These are phyloP conservation scores for Tamias sibiricus DNA, from an alignment of 2,113 vertebrate genomes.

Conservation along the genomic window DNA sequence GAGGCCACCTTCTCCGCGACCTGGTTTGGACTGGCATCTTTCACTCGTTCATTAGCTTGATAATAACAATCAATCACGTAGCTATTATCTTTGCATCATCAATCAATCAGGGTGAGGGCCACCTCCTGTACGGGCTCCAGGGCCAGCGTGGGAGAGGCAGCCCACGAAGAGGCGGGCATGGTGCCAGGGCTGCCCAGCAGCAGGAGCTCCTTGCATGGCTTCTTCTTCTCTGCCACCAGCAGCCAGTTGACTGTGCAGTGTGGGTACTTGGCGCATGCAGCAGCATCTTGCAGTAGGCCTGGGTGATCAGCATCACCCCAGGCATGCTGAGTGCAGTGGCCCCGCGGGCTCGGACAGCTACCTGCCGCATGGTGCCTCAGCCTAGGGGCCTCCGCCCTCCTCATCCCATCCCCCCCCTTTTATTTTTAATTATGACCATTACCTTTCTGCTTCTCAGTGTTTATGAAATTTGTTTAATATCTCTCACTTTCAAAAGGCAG, in stretches of 20 bases:
- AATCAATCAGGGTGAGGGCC: constrained; percentile 96
- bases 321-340: constrained; percentile 84
- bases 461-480: background rate
- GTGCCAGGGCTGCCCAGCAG: constrained; percentile 85
- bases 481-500: background rate
- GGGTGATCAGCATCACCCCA: constrained; percentile 93
- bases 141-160: constrained; percentile 94
- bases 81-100: constrained; percentile 98
- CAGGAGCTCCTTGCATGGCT: constrained; percentile 86
- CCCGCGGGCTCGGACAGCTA: background rate
- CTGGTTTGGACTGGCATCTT: constrained; percentile 96
- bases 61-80: constrained; percentile 97
- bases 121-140: constrained; percentile 96
- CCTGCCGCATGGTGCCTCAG: background rate
- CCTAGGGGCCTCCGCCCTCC: too few species aligned
- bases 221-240: constrained; percentile 92
- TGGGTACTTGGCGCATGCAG: constrained; percentile 94
- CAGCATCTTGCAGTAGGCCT: constrained; percentile 97
- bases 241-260: constrained; percentile 93
- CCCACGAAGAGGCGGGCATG: constrained; percentile 91
- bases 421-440: background rate
- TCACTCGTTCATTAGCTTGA: constrained; percentile 97
- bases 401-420: too few species aligned
- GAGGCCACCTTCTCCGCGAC: constrained; percentile 97
- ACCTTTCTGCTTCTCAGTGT: background rate